Evolutionary conservation across 2,113 vertebrate species (phyloP), one percentile per base, ranked within the genome.

Genomic region (Corvus cornix): DNA sequence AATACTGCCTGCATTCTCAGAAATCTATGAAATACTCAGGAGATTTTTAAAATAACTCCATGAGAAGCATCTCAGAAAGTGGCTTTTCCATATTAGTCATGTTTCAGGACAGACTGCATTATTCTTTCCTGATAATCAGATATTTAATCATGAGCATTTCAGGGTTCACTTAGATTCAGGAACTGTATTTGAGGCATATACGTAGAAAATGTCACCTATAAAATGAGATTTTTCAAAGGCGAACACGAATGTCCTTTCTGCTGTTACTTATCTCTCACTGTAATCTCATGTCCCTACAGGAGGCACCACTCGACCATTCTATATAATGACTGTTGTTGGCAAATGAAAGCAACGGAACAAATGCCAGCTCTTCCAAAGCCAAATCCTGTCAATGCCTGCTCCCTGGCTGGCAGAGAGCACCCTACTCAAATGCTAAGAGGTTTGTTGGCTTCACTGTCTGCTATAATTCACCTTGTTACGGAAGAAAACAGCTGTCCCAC

Each of bases 401-500:
- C 97, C 95, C 96, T 95, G 74, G 91, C 56, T 98, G 97, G 97
- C 98, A 98, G 87, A 91, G 88, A 97, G 94, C 78, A 95, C 95
- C 87, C 96, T 97, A 91, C 97, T 98, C 96, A 98, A 97, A 97
- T 96, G 95, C 95, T 97, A 97, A 98, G 96, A 98, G 97, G 78
- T 97, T 98, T 98, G 93, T 93, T 98, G 98, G 98, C 98, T 98
- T 97, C 81, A 86, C 79, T 27, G 35, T 83, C 90, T 89, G 96
- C 97, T 97, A 98, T 97, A 98, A 98, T 96, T 98, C 96, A 98
- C 95, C 89, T 97, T 79, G 94, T 98, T 98, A 97, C 83, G 67
- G 97, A 97, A 96, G 94, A 95, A 98, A 98, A 97, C 97, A 98
- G 98, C 98, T 98, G 98, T 97, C 97, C 97, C 79, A 64, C 8